phyloP scores from a whole-genome alignment of 2,888 invertebrate genomes.

The Autographa pulchrina region DNA sequence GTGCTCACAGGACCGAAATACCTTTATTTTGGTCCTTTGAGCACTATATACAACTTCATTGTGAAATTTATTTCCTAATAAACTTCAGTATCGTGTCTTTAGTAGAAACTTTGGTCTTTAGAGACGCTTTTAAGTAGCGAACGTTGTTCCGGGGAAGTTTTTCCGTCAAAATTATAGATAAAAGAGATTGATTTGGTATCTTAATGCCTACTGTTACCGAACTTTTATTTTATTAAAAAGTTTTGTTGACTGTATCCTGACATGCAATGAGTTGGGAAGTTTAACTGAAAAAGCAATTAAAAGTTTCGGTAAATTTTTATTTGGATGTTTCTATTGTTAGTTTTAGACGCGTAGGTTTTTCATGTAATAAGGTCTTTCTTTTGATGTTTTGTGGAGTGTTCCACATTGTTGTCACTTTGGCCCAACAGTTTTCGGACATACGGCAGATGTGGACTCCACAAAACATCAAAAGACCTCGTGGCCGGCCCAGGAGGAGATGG shows the following conservation, averaged over 20 bases:
- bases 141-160: neutral
- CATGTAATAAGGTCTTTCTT: neutral
- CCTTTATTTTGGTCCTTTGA: constrained; percentile 10
- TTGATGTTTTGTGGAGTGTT: too few relatives aligned
- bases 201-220: neutral
- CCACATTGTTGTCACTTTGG: too few relatives aligned
- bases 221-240: constrained; percentile 16
- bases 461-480: too few relatives aligned
- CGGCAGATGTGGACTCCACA: too few relatives aligned
- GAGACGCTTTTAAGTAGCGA: constrained; percentile 9
- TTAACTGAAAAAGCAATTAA: neutral
- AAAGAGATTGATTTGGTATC: constrained; percentile 25
- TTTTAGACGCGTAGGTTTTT: neutral
- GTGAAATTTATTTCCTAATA: neutral
- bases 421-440: too few relatives aligned
- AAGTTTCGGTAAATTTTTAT: constrained; percentile 15
- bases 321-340: constrained; percentile 5
- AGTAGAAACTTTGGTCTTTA: constrained; percentile 9
- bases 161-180: neutral
- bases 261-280: neutral
- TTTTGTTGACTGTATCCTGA: constrained; percentile 11
- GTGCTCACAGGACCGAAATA: constrained; percentile 71
- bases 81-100: constrained; percentile 2
- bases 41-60: constrained; percentile 4
- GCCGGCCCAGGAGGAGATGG: too few relatives aligned